Evolutionary conservation across 2,888 invertebrate species (phyloP).

Genomic region (Rhamphomyia laevipes): DNA sequence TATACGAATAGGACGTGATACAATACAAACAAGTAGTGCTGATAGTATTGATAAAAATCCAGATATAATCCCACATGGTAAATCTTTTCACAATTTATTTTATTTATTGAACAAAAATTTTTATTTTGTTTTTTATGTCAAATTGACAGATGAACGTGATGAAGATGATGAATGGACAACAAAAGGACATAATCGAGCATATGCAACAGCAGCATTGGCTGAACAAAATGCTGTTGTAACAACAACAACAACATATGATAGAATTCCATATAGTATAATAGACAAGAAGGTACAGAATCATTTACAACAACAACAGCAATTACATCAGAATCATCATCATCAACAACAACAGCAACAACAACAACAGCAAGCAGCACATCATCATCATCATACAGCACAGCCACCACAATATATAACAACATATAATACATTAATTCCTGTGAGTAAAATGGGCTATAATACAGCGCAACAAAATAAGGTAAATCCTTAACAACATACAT

Average conservation of each 20-base stretch:
- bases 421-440: slow-evolving; percentile 36
- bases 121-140: no score
- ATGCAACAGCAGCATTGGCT: slow-evolving; percentile 37
- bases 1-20: slow-evolving; percentile 31
- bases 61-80: slow-evolving; percentile 38
- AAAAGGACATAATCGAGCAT: slow-evolving; percentile 32
- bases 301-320: slow-evolving; percentile 19
- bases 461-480: slow-evolving; percentile 22
- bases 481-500: background rate
- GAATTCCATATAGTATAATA: slow-evolving; percentile 33
- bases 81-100: slow-evolving; percentile 4
- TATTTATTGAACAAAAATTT: no score
- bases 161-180: slow-evolving; percentile 39
- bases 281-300: slow-evolving; percentile 28
- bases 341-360: slow-evolving; percentile 15
- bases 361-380: slow-evolving; percentile 18
- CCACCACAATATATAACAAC: slow-evolving; percentile 29
- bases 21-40: slow-evolving; percentile 34
- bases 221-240: slow-evolving; percentile 37
- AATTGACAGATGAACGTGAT: slow-evolving; percentile 30
- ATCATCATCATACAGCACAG: slow-evolving; percentile 21
- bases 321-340: slow-evolving; percentile 13
- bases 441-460: slow-evolving; percentile 33
- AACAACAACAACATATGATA: slow-evolving; percentile 30
- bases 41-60: slow-evolving; percentile 39